These are phyloP conservation scores for Trachymyrmex septentrionalis DNA, from an alignment of 1,140 invertebrate species.

Conservation along the genomic window DNA sequence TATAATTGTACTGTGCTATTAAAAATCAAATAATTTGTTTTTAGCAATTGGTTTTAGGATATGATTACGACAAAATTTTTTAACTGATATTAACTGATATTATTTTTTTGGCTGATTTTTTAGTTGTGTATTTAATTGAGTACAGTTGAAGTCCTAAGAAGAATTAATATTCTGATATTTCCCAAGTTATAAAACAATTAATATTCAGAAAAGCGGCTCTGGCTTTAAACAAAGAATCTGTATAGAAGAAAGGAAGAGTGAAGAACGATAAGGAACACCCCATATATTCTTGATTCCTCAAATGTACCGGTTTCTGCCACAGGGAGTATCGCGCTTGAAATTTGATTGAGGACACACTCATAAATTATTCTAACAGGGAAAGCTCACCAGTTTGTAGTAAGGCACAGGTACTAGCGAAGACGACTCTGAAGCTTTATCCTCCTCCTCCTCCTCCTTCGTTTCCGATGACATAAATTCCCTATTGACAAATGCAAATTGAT, in stretches of 20 bases:
- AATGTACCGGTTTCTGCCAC: not conserved
- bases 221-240: not conserved
- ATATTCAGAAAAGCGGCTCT: not conserved
- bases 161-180: not conserved
- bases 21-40: too few species aligned
- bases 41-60: too few species aligned
- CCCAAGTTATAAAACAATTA: not conserved
- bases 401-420: constrained; percentile 81
- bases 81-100: too few species aligned
- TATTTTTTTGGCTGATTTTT: too few species aligned
- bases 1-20: too few species aligned
- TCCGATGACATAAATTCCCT: constrained; percentile 85
- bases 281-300: not conserved
- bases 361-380: constrained; percentile 51
- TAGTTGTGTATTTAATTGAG: too few species aligned
- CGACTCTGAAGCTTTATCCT: constrained; percentile 75
- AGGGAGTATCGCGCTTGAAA: not conserved
- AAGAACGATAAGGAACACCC: not conserved
- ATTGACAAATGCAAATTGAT: constrained; percentile 74
- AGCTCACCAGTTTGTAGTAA: constrained; percentile 84
- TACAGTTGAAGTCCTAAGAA: not conserved
- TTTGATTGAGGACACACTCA: constrained; percentile 12
- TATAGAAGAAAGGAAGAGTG: not conserved
- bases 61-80: too few species aligned
- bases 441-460: constrained; percentile 82